These are phyloP conservation scores for Trichogramma evanescens DNA, from an alignment of 2,888 invertebrate species.

Conservation along the genomic window DNA sequence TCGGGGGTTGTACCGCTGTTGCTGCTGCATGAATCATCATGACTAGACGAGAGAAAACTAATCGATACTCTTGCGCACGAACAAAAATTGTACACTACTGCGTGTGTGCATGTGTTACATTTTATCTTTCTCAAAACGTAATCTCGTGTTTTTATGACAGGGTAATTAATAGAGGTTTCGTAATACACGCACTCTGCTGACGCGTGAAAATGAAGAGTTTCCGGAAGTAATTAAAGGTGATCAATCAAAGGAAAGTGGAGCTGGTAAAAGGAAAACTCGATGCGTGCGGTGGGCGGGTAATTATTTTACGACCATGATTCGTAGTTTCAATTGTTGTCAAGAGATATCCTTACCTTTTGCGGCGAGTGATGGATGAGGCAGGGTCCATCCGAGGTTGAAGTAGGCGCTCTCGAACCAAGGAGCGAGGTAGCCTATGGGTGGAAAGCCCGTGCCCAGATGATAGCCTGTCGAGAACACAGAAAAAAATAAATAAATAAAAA, in stretches of 20 bases:
- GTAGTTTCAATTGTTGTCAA: no score
- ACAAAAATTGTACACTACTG: background rate
- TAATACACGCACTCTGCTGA: no score
- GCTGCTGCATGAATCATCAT: constrained; percentile 16
- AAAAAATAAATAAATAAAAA: background rate
- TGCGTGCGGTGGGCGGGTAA: no score
- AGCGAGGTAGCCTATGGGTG: constrained; percentile 59
- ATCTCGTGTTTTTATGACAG: no score
- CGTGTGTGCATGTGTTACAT: no score
- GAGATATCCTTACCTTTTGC: constrained; percentile 52
- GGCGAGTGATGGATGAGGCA: constrained; percentile 53
- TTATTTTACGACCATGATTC: no score
- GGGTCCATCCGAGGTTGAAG: constrained; percentile 63
- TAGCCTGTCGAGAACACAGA: constrained; percentile 55
- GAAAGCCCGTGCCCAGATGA: constrained; percentile 65
- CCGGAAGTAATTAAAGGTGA: no score
- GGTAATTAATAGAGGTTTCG: no score
- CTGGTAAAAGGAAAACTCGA: no score
- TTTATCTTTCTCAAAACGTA: no score
- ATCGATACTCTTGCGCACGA: constrained; percentile 10
- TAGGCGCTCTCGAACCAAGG: constrained; percentile 83
- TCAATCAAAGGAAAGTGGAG: no score
- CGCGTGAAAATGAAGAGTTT: no score
- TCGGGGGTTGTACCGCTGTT: constrained; percentile 1
- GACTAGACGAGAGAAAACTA: background rate